Base-by-base conservation (phyloP, 2,888 invertebrate species). In the Electrophaes corylata region DNA sequence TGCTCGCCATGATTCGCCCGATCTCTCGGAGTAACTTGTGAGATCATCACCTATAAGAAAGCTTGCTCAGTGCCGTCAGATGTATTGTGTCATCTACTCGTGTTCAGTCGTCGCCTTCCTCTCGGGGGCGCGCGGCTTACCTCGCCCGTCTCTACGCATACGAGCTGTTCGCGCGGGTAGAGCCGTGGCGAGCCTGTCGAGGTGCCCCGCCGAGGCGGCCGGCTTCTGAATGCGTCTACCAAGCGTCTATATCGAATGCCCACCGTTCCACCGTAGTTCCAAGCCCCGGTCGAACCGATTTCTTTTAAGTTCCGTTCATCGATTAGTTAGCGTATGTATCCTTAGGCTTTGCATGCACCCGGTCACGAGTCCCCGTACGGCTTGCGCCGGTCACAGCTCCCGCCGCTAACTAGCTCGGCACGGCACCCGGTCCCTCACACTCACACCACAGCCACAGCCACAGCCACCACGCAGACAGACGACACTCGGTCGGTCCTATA, bases 1-100 rank as follows among this genome's bases (percentile, higher is more conserved):
- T 69, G 76, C 73, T 68, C 81, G 78, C 81, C 67, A 78, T 85
- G 87, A 79, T 75, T 86, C 88, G 88, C 88, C 83, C 85, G 78
- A 83, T 75, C 87, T 86, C 83, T 81, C 84, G 81, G 69, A 76
- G 76, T 78, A 79, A 82, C 83, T 37, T 80, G 79, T 83, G 79
- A 79, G 77, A 83, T 84, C 85, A 88, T 86, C 90, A 88, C 88
- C 80, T 80, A 76, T 84, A 86, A 80, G 76, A 84, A 88, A 90
- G 91, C 91, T 91, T 91, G 91, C 91, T 92, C 92, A 92, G 92
- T 92, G 91, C 90, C 92, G 92, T 92, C 92, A 92, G 91, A 90
- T 92, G 92, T 92, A 91, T 92, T 92, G 90, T 90, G 92, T 91
- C 78, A 90, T 92, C 92, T 92, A 92, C 92, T 92, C 92, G 88